These are phyloP conservation scores for Hesperophylax magnus DNA, from an alignment of 1,140 invertebrate species.

Conservation along the genomic window DNA sequence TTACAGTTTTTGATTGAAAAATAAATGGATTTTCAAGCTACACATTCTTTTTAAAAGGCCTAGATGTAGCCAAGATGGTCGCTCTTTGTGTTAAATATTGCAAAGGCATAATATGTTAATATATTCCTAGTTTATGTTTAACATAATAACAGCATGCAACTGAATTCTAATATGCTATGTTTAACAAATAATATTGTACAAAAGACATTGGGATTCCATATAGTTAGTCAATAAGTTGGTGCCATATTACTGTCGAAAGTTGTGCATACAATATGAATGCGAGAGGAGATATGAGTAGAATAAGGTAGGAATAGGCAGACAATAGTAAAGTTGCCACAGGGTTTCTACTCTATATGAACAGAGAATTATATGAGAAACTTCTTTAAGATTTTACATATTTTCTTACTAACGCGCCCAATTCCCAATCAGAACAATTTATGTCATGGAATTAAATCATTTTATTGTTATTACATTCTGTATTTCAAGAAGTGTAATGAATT, in stretches of 20 bases:
- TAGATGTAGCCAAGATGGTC: no score
- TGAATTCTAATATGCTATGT: neutral
- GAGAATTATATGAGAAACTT: slow-evolving; percentile 36
- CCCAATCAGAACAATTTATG: no score
- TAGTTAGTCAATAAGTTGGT: neutral
- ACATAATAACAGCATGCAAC: no score
- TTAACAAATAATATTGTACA: neutral
- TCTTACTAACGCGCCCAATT: slow-evolving; percentile 3
- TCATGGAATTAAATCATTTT: no score
- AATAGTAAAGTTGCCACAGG: slow-evolving; percentile 27
- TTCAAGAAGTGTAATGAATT: no score
- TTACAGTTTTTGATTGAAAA: no score
- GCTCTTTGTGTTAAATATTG: no score
- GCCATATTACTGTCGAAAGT: slow-evolving; percentile 25
- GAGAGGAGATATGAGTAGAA: neutral
- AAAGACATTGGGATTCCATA: neutral
- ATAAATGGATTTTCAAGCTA: no score
- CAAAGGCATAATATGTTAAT: no score
- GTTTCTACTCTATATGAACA: slow-evolving; percentile 6
- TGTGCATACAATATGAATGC: slow-evolving; percentile 4
- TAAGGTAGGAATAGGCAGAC: slow-evolving; percentile 27
- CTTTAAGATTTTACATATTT: slow-evolving; percentile 11
- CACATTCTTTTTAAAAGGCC: no score
- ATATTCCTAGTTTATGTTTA: no score
- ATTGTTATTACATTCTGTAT: no score